phyloP scores from a whole-genome alignment of 2,888 invertebrate species.

The Crematogaster levior region DNA sequence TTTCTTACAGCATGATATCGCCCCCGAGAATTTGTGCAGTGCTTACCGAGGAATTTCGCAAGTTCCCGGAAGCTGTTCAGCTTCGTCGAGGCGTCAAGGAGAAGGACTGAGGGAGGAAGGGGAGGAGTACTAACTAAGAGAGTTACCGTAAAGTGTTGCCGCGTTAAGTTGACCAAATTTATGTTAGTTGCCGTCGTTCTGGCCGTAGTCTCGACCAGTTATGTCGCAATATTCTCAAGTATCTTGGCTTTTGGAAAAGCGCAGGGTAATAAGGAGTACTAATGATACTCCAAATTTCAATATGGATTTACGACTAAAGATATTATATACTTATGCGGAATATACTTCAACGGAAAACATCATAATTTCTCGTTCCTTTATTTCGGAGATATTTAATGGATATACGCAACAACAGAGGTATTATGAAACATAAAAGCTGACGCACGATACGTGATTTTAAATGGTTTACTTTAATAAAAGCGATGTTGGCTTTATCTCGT shows the following conservation, averaged over 20 bases:
- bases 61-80: constrained; percentile 52
- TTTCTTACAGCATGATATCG: constrained; percentile 58
- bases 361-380: neutral
- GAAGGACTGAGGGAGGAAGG: neutral
- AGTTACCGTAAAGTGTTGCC: constrained; percentile 62
- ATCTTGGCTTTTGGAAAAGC: constrained; percentile 38
- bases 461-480: neutral
- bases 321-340: neutral
- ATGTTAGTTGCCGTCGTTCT: constrained; percentile 56
- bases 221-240: constrained; percentile 31
- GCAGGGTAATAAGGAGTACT: neutral
- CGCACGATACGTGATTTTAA: neutral
- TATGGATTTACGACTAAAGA: neutral
- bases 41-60: constrained; percentile 59
- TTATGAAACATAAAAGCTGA: neutral
- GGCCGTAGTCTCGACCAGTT: constrained; percentile 47
- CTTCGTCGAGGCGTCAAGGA: neutral
- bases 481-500: neutral
- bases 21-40: constrained; percentile 54
- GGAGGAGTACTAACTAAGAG: constrained; percentile 14
- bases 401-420: neutral
- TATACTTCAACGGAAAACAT: neutral
- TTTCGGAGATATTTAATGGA: neutral
- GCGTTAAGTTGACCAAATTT: constrained; percentile 71
- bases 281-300: neutral